Evolutionary conservation across 1,140 invertebrate genomes (phyloP), one percentile per base, ranked within the genome.

Genomic region (Eufriesea mexicana): DNA sequence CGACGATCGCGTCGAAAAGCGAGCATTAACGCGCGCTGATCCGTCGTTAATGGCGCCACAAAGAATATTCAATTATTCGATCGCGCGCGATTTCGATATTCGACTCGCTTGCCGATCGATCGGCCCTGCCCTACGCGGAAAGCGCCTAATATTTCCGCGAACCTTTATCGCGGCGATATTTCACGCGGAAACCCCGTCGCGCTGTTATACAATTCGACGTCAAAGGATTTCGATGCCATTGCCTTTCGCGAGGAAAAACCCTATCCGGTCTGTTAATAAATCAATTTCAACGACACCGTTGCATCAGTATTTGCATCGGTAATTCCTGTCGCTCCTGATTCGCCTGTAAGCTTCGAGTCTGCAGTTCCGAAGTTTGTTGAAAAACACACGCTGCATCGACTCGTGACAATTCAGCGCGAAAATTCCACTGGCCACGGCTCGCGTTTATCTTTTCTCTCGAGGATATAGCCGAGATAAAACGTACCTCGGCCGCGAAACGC

Each of bases 401-500:
- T 2, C n/a, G 14, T 28, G 45, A 23, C 47, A 70, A 70, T 68
- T 78, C 61, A 28, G 23, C 59, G n/a, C n/a, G n/a, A n/a, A n/a
- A n/a, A n/a, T n/a, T n/a, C n/a, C n/a, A n/a, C n/a, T n/a, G 23
- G 62, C 8, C 18, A 25, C 18, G 0, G 7, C 49, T 68, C 42
- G n/a, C 18, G 51, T 28, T 45, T 49, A 16, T 25, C 55, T 59
- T 25, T 49, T 10, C 25, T 49, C 25, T 6, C 18, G 45, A 49
- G 25, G 73, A 49, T 75, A 62, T 75, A 47, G 12, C 12, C n/a
- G 42, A 25, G 54, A 47, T 47, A 49, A 47, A 79, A 79, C 55
- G 55, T 72, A 51, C 23, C 45, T 51, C 54, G 45, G 25, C 12
- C 42, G 8, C 28, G 74, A 0, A 16, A 72, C 57, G 16, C 25